These are phyloP conservation scores for Leptoteleia sp. DNA, from an alignment of 1,140 invertebrate genomes.

Conservation along the genomic window DNA sequence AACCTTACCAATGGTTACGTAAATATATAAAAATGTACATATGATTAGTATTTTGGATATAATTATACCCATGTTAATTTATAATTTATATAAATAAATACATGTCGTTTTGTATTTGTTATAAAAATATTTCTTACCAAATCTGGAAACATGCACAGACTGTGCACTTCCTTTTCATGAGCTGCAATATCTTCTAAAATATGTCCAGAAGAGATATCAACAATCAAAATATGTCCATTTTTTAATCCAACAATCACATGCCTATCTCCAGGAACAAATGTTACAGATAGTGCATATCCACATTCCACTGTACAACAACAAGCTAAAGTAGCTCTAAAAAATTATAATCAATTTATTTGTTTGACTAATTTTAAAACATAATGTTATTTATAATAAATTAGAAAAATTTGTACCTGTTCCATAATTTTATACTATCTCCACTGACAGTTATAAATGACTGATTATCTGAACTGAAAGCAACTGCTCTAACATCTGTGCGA, in stretches of 20 bases:
- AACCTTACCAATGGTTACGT: too few species aligned
- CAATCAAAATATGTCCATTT: constrained; percentile 91
- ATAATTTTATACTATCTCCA: constrained; percentile 93
- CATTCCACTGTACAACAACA: constrained; percentile 91
- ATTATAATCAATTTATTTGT: too few species aligned
- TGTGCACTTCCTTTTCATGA: constrained; percentile 90
- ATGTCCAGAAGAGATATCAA: constrained; percentile 91
- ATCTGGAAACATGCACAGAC: constrained; percentile 88
- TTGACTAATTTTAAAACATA: too few species aligned
- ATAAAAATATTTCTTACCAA: too few species aligned
- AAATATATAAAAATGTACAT: too few species aligned
- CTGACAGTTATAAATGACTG: constrained; percentile 92
- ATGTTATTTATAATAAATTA: too few species aligned
- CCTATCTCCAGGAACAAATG: constrained; percentile 95
- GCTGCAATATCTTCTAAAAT: constrained; percentile 90
- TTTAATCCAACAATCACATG: constrained; percentile 95
- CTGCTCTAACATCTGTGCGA: constrained; percentile 91
- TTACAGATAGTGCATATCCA: constrained; percentile 86
- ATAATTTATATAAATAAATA: too few species aligned
- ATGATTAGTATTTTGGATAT: too few species aligned
- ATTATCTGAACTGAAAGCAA: constrained; percentile 96
- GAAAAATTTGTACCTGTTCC: constrained; percentile 92
- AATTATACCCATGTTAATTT: too few species aligned
- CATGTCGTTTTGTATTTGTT: too few species aligned
- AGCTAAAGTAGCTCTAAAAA: constrained; percentile 85